Evolutionary conservation across 2,888 invertebrate genomes (phyloP).

Genomic region (Sphaerophoria taeniata): DNA sequence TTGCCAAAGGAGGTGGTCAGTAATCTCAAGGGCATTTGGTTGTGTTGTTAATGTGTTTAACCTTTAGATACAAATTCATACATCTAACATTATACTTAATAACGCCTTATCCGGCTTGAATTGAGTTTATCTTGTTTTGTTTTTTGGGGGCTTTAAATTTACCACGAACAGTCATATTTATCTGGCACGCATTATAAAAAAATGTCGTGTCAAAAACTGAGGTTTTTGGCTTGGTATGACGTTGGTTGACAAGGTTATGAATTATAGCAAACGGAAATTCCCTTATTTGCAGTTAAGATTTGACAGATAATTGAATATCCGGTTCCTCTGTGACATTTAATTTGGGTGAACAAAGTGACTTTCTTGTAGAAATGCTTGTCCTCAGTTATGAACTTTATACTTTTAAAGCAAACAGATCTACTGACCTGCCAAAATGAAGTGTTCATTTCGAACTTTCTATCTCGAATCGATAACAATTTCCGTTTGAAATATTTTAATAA

Average conservation of each 20-base stretch:
- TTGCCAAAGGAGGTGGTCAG: constrained; percentile 1
- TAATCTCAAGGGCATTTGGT: constrained; percentile 16
- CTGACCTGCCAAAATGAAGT: too few relatives aligned
- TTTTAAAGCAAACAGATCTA: too few relatives aligned
- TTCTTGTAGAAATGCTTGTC: too few relatives aligned
- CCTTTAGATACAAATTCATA: background rate
- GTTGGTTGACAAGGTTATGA: background rate
- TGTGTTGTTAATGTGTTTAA: background rate
- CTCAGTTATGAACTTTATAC: too few relatives aligned
- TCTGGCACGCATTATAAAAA: background rate
- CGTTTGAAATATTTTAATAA: too few relatives aligned
- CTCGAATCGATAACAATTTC: too few relatives aligned
- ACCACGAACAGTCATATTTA: background rate
- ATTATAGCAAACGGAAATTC: background rate
- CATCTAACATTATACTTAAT: background rate
- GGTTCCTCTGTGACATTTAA: too few relatives aligned
- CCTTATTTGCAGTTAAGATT: background rate
- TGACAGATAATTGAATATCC: background rate
- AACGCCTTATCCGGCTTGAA: background rate
- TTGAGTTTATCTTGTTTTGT: too few relatives aligned
- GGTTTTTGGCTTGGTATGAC: background rate
- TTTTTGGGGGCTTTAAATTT: background rate
- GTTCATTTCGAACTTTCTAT: too few relatives aligned
- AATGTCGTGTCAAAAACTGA: background rate
- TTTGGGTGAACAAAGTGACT: too few relatives aligned